Evolutionary conservation across 2,797 vertebrate species (phyloP), one percentile per base, ranked within the genome.

Genomic region (Hemitrygon akajei): DNA sequence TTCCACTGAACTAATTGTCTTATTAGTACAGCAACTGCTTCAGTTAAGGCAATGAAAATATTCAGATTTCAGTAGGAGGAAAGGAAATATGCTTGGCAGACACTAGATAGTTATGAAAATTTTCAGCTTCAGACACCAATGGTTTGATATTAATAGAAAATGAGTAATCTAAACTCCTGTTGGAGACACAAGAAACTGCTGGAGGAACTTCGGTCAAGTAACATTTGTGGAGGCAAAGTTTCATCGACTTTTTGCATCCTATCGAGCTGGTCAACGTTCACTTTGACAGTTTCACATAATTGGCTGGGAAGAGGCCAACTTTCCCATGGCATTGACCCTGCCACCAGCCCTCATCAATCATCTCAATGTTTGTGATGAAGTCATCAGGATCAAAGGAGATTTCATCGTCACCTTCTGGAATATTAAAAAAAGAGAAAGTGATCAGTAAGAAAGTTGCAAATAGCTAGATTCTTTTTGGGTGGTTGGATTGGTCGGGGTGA

Each of bases 261-360:
- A 75, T 75, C 25, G 22, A 75, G 25, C 66, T 69, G 63, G 86
- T 89, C n/a, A 37, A 34, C 22, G 34, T 76, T 97, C 96, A 97
- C 95, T 98, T 77, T 9, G 96, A 95, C 93, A 98, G 96, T 95
- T 97, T 94, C 94, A 99, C 98, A 0, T 98, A 99, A 92, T 97
- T 96, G 12, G 98, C 97, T 30, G 98, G 98, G 94, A 99, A 99
- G 87, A 99, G 97, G 71, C 98, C 98, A 0, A 95, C 94, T 89
- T 91, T 95, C 11, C 97, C 98, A 0, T 93, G 95, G 95, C 98
- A 99, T 22, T 94, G 95, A 73, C 98, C 98, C 94, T 95, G 97
- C 98, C 98, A 99, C 98, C 98, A 99, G 94, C 98, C 98, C 94
- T 99, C 98, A 0, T 99, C 98, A 63, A 99, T 96, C 98, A 98